These are phyloP conservation scores for Phrixothrix hirtus DNA, from an alignment of 2,888 invertebrate species.

Conservation along the genomic window DNA sequence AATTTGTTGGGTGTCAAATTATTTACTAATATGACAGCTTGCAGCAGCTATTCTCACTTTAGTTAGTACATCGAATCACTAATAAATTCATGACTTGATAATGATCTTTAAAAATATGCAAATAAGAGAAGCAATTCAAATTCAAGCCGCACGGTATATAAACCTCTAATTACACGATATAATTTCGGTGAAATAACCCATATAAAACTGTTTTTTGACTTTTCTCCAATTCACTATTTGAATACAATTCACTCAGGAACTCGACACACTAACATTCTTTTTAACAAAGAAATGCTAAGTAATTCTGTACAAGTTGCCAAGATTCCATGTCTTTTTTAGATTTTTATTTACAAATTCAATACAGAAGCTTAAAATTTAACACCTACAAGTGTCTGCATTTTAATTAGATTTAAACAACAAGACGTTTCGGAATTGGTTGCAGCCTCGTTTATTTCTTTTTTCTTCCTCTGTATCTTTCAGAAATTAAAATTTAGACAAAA, in stretches of 20 bases:
- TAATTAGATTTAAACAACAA: conserved; percentile 7
- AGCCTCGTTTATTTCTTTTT: too few relatives aligned
- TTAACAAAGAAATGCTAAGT: conserved; percentile 21
- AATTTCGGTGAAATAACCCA: conserved; percentile 9
- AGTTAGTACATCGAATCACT: too few relatives aligned
- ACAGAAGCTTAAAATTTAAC: conserved; percentile 13
- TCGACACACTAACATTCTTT: conserved; percentile 11
- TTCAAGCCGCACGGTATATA: conserved; percentile 11
- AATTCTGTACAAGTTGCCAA: conserved; percentile 11
- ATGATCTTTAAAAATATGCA: conserved; percentile 23
- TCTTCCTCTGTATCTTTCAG: too few relatives aligned
- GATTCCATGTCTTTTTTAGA: conserved; percentile 13
- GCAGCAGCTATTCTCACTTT: too few relatives aligned
- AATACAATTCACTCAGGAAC: neutral
- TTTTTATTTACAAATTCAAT: conserved; percentile 14
- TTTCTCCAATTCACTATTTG: too few relatives aligned
- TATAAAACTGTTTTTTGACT: too few relatives aligned
- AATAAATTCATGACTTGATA: too few relatives aligned
- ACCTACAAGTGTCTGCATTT: conserved; percentile 10
- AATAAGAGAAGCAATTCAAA: conserved; percentile 14
- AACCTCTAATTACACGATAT: conserved; percentile 17
- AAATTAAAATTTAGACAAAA: too few relatives aligned
- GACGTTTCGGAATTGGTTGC: too few relatives aligned
- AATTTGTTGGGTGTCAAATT: too few relatives aligned
- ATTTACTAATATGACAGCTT: too few relatives aligned